A percentile compares a stretch with the other conserved stretches of the same genome.
Evolutionary conservation across 2,113 vertebrate genomes (phyloP).

Genomic region (Elaphurus davidianus): DNA sequence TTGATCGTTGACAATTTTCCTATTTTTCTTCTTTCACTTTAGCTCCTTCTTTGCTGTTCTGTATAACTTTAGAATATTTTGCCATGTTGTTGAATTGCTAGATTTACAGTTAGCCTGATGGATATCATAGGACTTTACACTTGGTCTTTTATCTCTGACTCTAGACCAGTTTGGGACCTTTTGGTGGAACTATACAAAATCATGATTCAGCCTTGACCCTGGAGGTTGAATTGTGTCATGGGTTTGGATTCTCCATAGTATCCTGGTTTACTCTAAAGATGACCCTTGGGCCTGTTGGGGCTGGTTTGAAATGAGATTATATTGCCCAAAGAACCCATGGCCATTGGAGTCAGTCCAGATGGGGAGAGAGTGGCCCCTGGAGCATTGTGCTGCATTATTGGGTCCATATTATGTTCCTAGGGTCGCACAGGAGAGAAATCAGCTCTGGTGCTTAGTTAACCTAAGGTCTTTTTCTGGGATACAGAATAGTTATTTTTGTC

Average conservation of each 20-base stretch:
- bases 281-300: neutral
- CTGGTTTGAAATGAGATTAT: neutral
- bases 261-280: neutral
- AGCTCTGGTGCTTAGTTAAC: neutral
- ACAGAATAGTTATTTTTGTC: neutral
- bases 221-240: neutral
- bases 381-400: neutral
- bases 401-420: neutral
- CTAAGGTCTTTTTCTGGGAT: neutral
- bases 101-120: neutral
- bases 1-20: neutral
- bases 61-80: neutral
- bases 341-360: neutral
- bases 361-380: neutral
- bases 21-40: constrained; percentile 9
- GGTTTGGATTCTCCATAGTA: neutral
- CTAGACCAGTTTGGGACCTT: neutral
- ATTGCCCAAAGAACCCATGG: neutral
- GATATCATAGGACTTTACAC: neutral
- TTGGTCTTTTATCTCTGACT: neutral
- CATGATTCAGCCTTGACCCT: neutral
- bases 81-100: neutral
- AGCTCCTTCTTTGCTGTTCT: neutral
- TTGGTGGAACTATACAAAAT: neutral
- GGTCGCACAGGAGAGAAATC: neutral